Conservation (phyloP, 2,797 vertebrate species). For the Dallia pectoralis region DNA sequence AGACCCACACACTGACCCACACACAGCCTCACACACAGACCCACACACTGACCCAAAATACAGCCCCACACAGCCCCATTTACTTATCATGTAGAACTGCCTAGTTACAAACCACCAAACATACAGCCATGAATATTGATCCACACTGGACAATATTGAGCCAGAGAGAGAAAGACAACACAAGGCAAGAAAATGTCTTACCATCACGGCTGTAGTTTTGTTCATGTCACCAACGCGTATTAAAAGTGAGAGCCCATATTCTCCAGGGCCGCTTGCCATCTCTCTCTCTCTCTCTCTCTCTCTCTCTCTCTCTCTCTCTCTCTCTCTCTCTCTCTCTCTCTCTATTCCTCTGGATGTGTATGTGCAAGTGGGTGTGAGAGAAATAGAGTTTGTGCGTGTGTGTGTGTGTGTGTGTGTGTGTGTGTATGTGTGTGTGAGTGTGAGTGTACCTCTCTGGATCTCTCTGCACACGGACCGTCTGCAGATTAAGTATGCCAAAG, state of each 20-base stretch:
- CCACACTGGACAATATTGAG: not conserved
- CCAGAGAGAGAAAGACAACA: not conserved
- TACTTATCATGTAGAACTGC: too few species aligned
- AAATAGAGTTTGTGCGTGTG: not conserved
- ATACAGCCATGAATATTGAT: too few species aligned
- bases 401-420: not conserved
- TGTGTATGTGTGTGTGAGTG: not conserved
- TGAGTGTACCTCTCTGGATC: constrained; percentile 34
- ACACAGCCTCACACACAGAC: too few species aligned
- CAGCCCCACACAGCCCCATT: too few species aligned
- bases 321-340: constrained; percentile 7
- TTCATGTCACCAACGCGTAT: constrained; percentile 26
- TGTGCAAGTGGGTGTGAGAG: not conserved
- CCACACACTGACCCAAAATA: too few species aligned
- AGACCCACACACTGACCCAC: too few species aligned
- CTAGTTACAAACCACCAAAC: too few species aligned
- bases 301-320: constrained; percentile 18
- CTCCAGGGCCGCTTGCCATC: not conserved
- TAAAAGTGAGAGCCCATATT: constrained; percentile 12
- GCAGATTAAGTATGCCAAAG: constrained; percentile 62
- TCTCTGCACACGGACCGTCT: constrained; percentile 19
- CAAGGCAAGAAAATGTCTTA: constrained; percentile 38
- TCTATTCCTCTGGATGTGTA: not conserved
- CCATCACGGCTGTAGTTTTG: constrained; percentile 24
- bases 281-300: constrained; percentile 9